These are phyloP conservation scores for Disparrhopalites patrizii DNA, from an alignment of 2,888 invertebrate genomes.

Conservation along the genomic window DNA sequence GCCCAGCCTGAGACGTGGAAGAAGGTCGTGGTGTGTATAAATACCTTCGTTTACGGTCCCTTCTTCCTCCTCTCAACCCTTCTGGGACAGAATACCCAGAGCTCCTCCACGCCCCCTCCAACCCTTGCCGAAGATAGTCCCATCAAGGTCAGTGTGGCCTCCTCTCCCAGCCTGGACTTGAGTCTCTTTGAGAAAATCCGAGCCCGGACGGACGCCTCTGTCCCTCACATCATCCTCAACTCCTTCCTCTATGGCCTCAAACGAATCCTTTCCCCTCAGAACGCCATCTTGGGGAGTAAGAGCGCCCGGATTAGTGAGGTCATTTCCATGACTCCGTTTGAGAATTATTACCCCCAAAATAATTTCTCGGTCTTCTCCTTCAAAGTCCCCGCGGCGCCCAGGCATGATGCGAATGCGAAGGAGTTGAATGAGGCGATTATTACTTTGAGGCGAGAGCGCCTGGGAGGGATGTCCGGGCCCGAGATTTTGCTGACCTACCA, in stretches of 20 bases:
- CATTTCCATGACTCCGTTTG: conserved; percentile 25
- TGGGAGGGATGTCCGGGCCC: conserved; percentile 14
- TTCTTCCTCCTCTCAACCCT: conserved; percentile 1
- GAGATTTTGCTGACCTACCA: conserved; percentile 12
- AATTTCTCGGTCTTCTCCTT: conserved; percentile 17
- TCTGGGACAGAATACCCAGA: not conserved
- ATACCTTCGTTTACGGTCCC: conserved; percentile 20
- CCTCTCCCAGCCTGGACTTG: conserved; percentile 6
- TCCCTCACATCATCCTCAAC: conserved; percentile 16
- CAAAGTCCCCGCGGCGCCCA: not conserved
- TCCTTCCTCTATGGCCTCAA: too few relatives aligned
- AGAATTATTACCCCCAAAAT: conserved; percentile 27
- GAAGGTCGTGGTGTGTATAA: conserved; percentile 22
- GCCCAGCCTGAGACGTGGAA: conserved; percentile 22
- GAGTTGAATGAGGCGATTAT: not conserved
- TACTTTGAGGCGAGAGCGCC: not conserved
- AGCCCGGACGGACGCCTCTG: conserved; percentile 18
- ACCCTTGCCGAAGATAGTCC: not conserved
- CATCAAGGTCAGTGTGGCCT: conserved; percentile 20
- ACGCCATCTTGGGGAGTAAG: too few relatives aligned
- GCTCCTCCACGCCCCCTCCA: not conserved
- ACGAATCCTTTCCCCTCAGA: conserved; percentile 10
- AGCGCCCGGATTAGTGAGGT: conserved; percentile 20
- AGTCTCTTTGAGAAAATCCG: conserved; percentile 24
- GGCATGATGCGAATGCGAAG: not conserved